A percentile compares a stretch with the other conserved stretches of the same genome.
Evolutionary conservation across 2,797 vertebrate genomes (phyloP).

Genomic region (Manis pentadactyla): DNA sequence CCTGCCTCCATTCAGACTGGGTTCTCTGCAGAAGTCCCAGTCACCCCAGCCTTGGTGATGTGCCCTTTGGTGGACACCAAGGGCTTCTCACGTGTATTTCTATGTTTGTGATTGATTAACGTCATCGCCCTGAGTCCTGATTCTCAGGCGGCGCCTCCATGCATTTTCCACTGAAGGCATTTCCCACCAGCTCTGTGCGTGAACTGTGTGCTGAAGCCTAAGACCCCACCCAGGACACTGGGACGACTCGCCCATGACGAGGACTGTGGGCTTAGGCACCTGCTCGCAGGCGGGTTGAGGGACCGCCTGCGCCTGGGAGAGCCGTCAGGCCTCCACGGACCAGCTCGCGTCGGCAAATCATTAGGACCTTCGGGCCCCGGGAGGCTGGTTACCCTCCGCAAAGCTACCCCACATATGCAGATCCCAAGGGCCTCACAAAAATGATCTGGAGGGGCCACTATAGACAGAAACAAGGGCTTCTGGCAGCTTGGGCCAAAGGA

Average conservation of each 20-base stretch:
- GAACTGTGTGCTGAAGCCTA: not conserved
- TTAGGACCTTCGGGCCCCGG: not conserved
- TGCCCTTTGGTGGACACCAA: accelerated
- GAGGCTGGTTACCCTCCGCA: not conserved
- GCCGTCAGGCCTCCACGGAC: not conserved
- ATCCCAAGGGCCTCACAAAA: not conserved
- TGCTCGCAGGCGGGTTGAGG: not conserved
- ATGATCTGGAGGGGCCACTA: accelerated
- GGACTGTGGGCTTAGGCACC: accelerated
- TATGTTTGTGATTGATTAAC: not conserved
- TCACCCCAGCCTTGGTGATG: accelerated
- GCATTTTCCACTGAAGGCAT: not conserved
- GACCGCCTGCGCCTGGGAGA: not conserved
- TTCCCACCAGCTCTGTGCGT: not conserved
- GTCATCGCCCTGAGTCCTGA: accelerated
- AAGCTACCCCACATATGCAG: not conserved
- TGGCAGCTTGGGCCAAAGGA: accelerated
- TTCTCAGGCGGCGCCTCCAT: not conserved
- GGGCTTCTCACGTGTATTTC: not conserved
- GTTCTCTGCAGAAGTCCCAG: not conserved
- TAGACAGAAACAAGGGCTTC: not conserved
- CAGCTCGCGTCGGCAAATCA: not conserved
- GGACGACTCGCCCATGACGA: not conserved
- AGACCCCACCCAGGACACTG: not conserved
- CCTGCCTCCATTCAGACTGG: not conserved